phyloP scores from a whole-genome alignment of 2,888 invertebrate species.

The Lasioglossum malachurum region DNA sequence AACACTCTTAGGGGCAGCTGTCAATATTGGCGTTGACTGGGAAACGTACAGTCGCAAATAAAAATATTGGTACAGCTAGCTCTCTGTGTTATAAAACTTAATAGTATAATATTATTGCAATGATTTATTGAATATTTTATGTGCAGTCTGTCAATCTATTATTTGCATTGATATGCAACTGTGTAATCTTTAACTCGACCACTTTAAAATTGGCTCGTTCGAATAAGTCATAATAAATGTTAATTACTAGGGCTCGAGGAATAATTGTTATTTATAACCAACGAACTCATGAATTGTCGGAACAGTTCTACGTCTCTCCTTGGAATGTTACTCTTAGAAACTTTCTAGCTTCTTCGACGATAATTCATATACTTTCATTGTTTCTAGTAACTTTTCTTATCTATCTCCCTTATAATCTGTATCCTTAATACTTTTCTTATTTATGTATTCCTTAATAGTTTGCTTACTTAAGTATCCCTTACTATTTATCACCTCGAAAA shows the following conservation, averaged over 20 bases:
- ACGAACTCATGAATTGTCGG: neutral
- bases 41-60: neutral
- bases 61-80: neutral
- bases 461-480: slow-evolving; percentile 6
- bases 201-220: too few species aligned
- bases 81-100: neutral
- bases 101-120: neutral
- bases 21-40: neutral
- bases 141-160: neutral
- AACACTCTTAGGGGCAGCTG: neutral
- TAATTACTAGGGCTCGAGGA: neutral
- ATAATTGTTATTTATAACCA: neutral
- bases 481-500: neutral
- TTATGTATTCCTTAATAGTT: neutral
- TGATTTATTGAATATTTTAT: neutral
- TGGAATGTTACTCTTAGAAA: neutral
- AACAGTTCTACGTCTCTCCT: neutral
- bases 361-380: slow-evolving; percentile 5
- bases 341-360: neutral
- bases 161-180: neutral
- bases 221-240: neutral
- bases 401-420: neutral
- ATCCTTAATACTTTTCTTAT: neutral
- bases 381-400: neutral
- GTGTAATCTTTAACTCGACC: too few species aligned